These are phyloP conservation scores for Pogonognathellus flavescens DNA, from an alignment of 1,140 invertebrate genomes.

Conservation along the genomic window DNA sequence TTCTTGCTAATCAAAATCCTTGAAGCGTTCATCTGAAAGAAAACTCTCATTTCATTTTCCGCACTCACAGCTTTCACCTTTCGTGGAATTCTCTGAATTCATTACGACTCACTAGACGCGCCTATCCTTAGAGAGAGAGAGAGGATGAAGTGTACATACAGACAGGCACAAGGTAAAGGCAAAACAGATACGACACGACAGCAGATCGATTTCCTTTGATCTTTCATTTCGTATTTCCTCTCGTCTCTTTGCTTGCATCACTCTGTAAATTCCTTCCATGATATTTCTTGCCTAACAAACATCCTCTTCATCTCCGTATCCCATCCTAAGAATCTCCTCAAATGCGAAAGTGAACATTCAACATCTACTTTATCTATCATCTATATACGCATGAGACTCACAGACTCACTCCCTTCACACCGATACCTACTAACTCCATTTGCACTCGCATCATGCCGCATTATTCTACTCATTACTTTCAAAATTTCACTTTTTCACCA, in stretches of 20 bases:
- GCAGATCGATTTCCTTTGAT: slow-evolving; percentile 41
- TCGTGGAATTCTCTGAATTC: slow-evolving; percentile 4
- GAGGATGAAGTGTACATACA: not conserved
- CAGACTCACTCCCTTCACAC: too few relatives aligned
- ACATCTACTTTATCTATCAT: too few relatives aligned
- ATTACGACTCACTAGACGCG: not conserved
- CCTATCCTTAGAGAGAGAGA: not conserved
- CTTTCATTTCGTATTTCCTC: slow-evolving; percentile 25
- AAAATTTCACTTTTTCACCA: too few relatives aligned
- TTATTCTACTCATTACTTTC: too few relatives aligned
- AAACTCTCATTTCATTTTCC: slow-evolving; percentile 37
- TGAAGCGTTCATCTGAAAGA: slow-evolving; percentile 29
- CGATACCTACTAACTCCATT: too few relatives aligned
- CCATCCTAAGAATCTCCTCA: too few relatives aligned
- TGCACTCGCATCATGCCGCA: too few relatives aligned
- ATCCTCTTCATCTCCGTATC: too few relatives aligned
- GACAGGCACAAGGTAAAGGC: too few relatives aligned
- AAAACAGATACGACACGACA: not conserved
- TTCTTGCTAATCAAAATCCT: slow-evolving; percentile 22
- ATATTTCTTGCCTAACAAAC: not conserved
- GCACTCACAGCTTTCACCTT: slow-evolving; percentile 2
- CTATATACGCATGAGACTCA: too few relatives aligned
- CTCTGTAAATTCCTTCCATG: not conserved
- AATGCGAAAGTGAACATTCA: too few relatives aligned
- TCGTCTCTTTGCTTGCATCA: slow-evolving; percentile 1